Conservation (phyloP, 2,888 invertebrate genomes). For the Zaprionus lineosus region DNA sequence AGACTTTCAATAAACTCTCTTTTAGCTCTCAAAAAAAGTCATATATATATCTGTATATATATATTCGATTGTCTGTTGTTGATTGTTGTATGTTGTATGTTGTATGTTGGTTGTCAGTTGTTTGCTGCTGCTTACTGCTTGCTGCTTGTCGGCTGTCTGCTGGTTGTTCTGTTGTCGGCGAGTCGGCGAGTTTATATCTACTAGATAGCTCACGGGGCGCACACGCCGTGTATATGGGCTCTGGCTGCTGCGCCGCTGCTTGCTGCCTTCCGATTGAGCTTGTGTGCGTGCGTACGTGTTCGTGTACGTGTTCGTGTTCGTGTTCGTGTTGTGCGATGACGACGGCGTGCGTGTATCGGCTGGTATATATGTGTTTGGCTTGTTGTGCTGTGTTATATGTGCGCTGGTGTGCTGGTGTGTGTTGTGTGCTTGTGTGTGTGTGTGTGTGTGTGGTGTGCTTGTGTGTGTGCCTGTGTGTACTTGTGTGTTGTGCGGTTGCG, state of each 20-base stretch:
- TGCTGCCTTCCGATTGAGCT: slow-evolving; percentile 26
- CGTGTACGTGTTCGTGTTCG: slow-evolving; percentile 23
- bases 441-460: too few species aligned
- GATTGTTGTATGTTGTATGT: slow-evolving; percentile 5
- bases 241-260: slow-evolving; percentile 56
- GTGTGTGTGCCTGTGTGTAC: slow-evolving; percentile 10
- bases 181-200: slow-evolving; percentile 74
- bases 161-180: slow-evolving; percentile 64
- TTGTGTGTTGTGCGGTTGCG: slow-evolving; percentile 70
- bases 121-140: slow-evolving; percentile 19
- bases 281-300: slow-evolving; percentile 13
- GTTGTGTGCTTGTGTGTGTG: slow-evolving; percentile 77
- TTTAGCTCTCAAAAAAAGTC: neutral
- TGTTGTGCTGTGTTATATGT: slow-evolving; percentile 52
- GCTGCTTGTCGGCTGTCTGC: slow-evolving; percentile 25
- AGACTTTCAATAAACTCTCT: slow-evolving; percentile 5
- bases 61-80: neutral
- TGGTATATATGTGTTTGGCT: slow-evolving; percentile 6
- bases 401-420: slow-evolving; percentile 31
- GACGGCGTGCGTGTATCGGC: slow-evolving; percentile 18
- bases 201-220: slow-evolving; percentile 73
- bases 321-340: slow-evolving; percentile 23
- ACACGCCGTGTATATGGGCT: slow-evolving; percentile 70
- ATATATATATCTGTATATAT: neutral
- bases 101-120: slow-evolving; percentile 30